These are phyloP conservation scores for Troilus luridus DNA, from an alignment of 2,888 invertebrate genomes.

Conservation along the genomic window DNA sequence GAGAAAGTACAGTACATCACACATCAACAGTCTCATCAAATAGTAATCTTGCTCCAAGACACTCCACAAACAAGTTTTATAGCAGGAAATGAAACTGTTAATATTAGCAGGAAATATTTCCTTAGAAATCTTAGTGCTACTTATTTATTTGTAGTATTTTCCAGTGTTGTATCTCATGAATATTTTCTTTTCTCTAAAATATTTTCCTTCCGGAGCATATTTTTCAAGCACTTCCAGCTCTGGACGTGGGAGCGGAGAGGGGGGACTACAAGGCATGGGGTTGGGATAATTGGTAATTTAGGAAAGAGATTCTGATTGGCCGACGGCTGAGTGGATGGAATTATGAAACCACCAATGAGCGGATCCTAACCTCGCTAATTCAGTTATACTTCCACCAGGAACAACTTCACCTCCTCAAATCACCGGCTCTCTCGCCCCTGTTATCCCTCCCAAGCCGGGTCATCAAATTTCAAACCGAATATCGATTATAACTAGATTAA, in stretches of 20 bases:
- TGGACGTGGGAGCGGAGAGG: not conserved
- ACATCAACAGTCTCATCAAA: too few species aligned
- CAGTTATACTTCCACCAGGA: conserved; percentile 36
- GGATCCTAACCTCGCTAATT: conserved; percentile 38
- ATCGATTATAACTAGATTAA: not conserved
- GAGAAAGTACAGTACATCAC: too few species aligned
- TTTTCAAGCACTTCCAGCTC: not conserved
- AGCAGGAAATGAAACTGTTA: too few species aligned
- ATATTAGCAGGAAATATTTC: too few species aligned
- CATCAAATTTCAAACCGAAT: not conserved
- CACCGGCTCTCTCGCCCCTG: not conserved
- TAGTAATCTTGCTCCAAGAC: too few species aligned
- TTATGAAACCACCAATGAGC: conserved; percentile 46
- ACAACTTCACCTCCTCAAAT: conserved; percentile 46
- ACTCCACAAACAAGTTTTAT: too few species aligned
- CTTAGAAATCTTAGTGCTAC: too few species aligned
- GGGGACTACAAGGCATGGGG: not conserved
- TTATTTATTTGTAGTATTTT: not conserved
- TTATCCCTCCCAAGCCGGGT: not conserved
- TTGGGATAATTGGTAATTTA: conserved; percentile 45
- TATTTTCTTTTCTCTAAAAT: not conserved
- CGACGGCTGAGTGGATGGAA: conserved; percentile 2
- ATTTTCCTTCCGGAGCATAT: not conserved
- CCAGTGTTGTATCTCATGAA: not conserved
- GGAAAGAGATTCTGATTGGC: conserved; percentile 42